A percentile compares a stretch with the other conserved stretches of the same genome.
Conservation (phyloP, 1,140 invertebrate genomes). For the Leptinotarsa undecemlineata region DNA sequence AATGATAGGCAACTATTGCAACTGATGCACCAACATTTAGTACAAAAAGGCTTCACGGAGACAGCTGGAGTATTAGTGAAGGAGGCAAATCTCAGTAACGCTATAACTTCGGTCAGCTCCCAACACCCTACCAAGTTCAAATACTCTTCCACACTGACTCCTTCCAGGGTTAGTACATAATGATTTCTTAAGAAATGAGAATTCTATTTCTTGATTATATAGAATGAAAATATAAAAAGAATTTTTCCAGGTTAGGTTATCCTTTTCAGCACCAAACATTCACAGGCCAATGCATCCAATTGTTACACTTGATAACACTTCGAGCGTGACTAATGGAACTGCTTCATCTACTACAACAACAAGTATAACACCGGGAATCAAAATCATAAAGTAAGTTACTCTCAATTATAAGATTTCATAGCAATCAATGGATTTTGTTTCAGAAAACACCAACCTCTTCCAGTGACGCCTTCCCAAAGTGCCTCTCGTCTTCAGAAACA, state of each 20-base stretch:
- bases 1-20: conserved; percentile 91
- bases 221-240: no score
- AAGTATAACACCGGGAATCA: conserved; percentile 36
- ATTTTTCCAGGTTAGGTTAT: conserved; percentile 34
- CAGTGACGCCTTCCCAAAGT: conserved; percentile 47
- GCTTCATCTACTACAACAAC: conserved; percentile 19
- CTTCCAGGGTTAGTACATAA: conserved; percentile 50
- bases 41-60: conserved; percentile 72
- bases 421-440: conserved; percentile 15
- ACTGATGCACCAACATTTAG: conserved; percentile 87
- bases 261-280: conserved; percentile 36
- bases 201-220: no score
- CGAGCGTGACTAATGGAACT: conserved; percentile 22
- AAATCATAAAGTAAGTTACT: conserved; percentile 47
- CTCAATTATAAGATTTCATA: neutral
- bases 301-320: neutral
- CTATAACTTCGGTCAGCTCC: conserved; percentile 52
- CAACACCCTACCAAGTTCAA: conserved; percentile 62
- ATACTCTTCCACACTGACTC: conserved; percentile 57
- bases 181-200: neutral
- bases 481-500: conserved; percentile 69
- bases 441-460: conserved; percentile 36
- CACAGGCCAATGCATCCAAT: conserved; percentile 6
- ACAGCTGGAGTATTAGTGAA: conserved; percentile 74
- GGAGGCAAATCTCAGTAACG: conserved; percentile 69